Percentiles rank a stretch among this genome's conserved stretches.
phyloP scores from a whole-genome alignment of 2,113 vertebrate genomes.

The Brachirus orientalis region DNA sequence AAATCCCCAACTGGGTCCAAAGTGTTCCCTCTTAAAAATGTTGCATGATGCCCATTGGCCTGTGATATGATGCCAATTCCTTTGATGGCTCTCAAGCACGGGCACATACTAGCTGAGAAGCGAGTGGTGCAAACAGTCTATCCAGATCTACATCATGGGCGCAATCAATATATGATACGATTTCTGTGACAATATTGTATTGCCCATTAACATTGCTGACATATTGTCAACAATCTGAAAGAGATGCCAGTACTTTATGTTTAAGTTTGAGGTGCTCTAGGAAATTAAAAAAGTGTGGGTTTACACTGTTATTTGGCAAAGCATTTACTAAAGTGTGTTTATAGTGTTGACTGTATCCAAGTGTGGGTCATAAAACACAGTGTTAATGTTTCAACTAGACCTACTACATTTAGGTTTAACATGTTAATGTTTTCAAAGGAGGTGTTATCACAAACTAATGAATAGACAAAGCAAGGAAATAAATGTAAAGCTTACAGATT shows the following conservation, averaged over 20 bases:
- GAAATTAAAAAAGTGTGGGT: no score
- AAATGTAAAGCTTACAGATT: no score
- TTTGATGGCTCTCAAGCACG: not conserved
- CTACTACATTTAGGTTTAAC: slow-evolving; percentile 1
- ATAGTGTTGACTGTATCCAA: not conserved
- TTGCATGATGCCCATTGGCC: not conserved
- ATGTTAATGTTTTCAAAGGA: slow-evolving; percentile 22
- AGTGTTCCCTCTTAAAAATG: not conserved
- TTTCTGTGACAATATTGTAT: not conserved
- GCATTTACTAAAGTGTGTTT: slow-evolving; percentile 1
- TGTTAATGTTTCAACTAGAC: slow-evolving; percentile 8
- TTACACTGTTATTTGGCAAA: not conserved
- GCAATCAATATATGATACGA: not conserved
- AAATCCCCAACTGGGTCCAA: not conserved
- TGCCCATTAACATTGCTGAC: not conserved
- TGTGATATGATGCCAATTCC: not conserved
- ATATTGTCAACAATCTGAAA: not conserved
- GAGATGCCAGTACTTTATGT: not conserved
- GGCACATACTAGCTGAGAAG: not conserved
- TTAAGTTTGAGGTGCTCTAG: no score
- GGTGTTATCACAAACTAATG: not conserved
- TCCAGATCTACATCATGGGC: no score
- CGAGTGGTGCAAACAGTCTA: no score
- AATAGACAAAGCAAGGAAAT: not conserved
- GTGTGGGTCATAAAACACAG: not conserved